Evolutionary conservation across 2,113 vertebrate species (phyloP), one percentile per base, ranked within the genome.

Genomic region (Rafetus swinhoei): DNA sequence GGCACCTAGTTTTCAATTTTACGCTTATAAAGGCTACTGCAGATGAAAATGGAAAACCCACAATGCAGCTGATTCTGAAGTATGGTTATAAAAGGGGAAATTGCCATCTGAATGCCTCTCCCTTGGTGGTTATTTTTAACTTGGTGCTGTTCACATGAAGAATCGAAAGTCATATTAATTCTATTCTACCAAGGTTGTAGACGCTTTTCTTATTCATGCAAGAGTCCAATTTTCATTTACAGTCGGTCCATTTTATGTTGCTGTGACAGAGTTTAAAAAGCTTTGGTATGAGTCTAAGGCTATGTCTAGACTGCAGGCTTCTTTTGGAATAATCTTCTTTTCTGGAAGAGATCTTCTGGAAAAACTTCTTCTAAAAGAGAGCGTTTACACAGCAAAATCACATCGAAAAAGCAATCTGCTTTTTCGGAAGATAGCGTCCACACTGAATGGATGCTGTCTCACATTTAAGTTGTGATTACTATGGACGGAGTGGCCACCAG

Each of bases 111-210:
- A 90, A 16, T 74, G 24, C 1, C 9, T 39, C 27, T 3, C 1
- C 81, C 19, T 7, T 2, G 0, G 0, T 76, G 79, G 8, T 92
- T 3, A 1, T 14, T 2, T 52, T 25, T 9, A 55, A 81, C 82
- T 82, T 90, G 59, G 62, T 82, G 12, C n/a, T 88, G 25, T 74
- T 81, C 10, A 39, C 29, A 65, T 74, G 79, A 52, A 87, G 19
- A 85, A 72, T 79, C 82, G 55, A 50, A 76, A 84, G 39, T 3
- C 13, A 15, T 82, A 21, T 22, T 74, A 79, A 79, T 90, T 90
- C 86, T 54, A 81, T 89, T 91, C 25, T 80, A 21, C 24, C 4
- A 84, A 1, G 57, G 24, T 60, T 89, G 13, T 6, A 90, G 72
- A 16, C 1, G 0, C 88, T 90, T 74, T 88, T 88, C 32, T 54